Percentiles rank a stretch among this genome's conserved stretches.
phyloP scores from a whole-genome alignment of 53 echinoderm and acorn worm species.

The Glandiceps talaboti region DNA sequence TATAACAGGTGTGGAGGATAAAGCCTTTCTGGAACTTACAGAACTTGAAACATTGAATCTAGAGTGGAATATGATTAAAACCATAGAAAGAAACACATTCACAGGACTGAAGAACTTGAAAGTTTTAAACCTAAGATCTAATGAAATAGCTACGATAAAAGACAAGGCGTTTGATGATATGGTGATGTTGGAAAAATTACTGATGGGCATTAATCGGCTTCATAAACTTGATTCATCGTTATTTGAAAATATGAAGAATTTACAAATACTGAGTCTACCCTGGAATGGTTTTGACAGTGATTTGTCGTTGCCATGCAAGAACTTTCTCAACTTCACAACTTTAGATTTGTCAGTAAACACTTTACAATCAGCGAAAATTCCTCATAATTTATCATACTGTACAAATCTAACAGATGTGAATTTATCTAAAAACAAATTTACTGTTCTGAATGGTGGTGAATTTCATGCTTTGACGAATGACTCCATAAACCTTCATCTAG shows the following conservation, averaged over 20 bases:
- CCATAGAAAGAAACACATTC: not conserved
- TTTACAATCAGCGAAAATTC: not conserved
- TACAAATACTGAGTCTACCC: not conserved
- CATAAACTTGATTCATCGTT: not conserved
- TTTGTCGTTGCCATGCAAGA: not conserved
- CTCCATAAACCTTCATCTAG: not conserved
- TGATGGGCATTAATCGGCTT: not conserved
- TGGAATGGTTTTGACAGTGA: not conserved
- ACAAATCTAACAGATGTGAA: not conserved
- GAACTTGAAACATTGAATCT: not conserved
- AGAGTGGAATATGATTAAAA: not conserved
- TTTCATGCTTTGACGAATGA: not conserved
- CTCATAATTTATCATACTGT: not conserved
- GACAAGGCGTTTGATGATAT: not conserved
- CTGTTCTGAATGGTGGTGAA: not conserved
- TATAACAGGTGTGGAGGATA: not conserved
- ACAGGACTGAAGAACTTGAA: not conserved
- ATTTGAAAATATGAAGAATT: not conserved
- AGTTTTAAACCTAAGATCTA: not conserved
- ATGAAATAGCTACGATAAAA: not conserved
- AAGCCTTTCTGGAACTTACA: not conserved
- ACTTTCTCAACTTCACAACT: not conserved
- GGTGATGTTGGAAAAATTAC: not conserved
- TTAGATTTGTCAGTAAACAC: not conserved
- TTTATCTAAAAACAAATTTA: not conserved